Evolutionary conservation across 2,797 vertebrate species (phyloP).

Genomic region (Hippoglossus hippoglossus): DNA sequence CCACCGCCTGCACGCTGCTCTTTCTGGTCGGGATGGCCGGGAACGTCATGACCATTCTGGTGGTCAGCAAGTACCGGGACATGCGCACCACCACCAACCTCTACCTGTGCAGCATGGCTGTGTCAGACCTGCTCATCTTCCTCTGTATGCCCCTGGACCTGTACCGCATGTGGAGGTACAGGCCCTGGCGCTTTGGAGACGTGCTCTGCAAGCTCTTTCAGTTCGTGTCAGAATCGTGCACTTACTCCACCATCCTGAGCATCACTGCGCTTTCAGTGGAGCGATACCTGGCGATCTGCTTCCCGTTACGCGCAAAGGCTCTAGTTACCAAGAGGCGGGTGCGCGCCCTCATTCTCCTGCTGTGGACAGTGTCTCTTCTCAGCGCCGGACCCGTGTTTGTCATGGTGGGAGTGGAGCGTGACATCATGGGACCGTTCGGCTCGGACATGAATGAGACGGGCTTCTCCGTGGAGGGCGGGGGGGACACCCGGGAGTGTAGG

Average conservation of each 20-base stretch:
- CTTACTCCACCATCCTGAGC: conserved; percentile 96
- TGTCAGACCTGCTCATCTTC: conserved; percentile 96
- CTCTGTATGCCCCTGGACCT: conserved; percentile 97
- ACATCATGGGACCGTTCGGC: conserved; percentile 53
- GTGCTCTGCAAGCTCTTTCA: conserved; percentile 97
- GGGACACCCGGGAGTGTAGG: conserved; percentile 92
- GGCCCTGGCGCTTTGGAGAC: conserved; percentile 94
- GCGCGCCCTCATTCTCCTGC: conserved; percentile 89
- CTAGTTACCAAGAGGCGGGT: conserved; percentile 94
- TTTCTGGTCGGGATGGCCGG: conserved; percentile 91
- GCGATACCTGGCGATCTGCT: conserved; percentile 96
- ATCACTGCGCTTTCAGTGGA: conserved; percentile 98
- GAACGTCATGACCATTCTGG: conserved; percentile 95
- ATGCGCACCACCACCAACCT: conserved; percentile 98
- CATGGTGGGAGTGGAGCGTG: conserved; percentile 93
- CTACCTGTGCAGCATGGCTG: conserved; percentile 98
- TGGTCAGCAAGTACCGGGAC: conserved; percentile 92
- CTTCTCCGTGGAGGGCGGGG: conserved; percentile 53
- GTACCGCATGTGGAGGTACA: conserved; percentile 95
- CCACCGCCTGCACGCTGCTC: conserved; percentile 89
- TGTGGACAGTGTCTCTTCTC: conserved; percentile 92
- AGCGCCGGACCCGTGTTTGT: conserved; percentile 96
- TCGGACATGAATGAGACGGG: conserved; percentile 80
- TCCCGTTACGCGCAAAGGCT: conserved; percentile 94
- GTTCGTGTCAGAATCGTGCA: conserved; percentile 96